These are phyloP conservation scores for Acholoe squamosa DNA, from an alignment of 2,888 invertebrate genomes.

Conservation along the genomic window DNA sequence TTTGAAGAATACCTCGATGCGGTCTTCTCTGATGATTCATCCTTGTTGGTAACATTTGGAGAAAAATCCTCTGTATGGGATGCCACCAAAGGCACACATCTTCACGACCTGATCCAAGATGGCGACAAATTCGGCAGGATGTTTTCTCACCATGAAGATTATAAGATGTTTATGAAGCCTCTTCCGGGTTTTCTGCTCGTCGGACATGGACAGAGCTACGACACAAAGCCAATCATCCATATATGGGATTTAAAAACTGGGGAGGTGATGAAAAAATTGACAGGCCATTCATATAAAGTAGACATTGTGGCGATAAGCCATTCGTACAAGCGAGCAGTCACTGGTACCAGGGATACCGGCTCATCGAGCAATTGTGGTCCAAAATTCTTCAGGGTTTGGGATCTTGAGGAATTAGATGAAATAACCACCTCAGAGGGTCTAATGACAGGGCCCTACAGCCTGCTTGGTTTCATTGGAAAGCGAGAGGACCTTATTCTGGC, in stretches of 20 bases:
- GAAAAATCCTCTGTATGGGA: neutral
- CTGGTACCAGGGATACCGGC: neutral
- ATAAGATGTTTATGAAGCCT: neutral
- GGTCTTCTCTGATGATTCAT: neutral
- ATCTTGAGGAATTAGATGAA: neutral
- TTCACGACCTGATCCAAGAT: neutral
- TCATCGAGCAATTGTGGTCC: neutral
- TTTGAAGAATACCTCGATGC: neutral
- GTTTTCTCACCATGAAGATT: neutral
- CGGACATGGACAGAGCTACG: neutral
- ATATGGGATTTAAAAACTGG: neutral
- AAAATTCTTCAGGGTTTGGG: neutral
- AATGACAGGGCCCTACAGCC: neutral
- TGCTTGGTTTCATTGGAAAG: neutral
- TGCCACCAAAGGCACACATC: neutral
- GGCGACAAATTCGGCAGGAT: neutral
- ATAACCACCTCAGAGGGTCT: neutral
- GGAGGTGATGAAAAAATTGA: neutral
- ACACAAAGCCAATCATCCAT: neutral
- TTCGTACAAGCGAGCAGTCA: neutral
- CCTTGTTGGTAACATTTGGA: neutral
- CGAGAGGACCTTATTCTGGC: neutral
- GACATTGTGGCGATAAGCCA: neutral
- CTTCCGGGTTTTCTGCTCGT: neutral
- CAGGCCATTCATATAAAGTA: neutral